A percentile compares a stretch with the other conserved stretches of the same genome.
Conservation (phyloP, 2,888 invertebrate genomes). For the Lapara coniferarum region DNA sequence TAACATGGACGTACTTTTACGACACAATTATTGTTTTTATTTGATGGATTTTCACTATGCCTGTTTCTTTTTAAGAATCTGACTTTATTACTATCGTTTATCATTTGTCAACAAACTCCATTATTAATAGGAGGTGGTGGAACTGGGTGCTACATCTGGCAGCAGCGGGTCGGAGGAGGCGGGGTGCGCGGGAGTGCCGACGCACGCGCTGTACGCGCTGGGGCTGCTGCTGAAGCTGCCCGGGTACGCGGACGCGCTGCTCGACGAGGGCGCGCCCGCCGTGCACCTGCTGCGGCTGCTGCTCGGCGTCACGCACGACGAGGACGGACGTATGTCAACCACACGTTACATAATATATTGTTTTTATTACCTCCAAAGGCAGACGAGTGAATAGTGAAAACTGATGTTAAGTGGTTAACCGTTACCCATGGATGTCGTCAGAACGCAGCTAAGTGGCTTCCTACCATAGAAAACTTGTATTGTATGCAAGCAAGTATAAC, state of each 20-base stretch:
- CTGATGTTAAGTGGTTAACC: too few species aligned
- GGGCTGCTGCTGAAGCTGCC: conserved; percentile 94
- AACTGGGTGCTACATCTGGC: conserved; percentile 66
- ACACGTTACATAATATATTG: neutral
- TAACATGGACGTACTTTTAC: too few species aligned
- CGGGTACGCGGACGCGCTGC: conserved; percentile 94
- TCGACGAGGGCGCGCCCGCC: conserved; percentile 92
- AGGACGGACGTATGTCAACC: conserved; percentile 89
- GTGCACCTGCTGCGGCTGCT: conserved; percentile 93
- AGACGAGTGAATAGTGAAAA: too few species aligned
- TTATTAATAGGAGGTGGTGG: conserved; percentile 64
- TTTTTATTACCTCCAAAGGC: neutral
- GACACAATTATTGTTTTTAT: too few species aligned
- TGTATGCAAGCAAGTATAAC: too few species aligned
- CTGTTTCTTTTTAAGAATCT: too few species aligned
- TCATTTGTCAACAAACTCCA: neutral
- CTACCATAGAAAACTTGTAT: too few species aligned
- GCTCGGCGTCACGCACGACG: conserved; percentile 95
- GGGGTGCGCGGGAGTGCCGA: conserved; percentile 86
- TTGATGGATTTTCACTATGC: too few species aligned
- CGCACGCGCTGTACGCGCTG: conserved; percentile 95
- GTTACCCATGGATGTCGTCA: too few species aligned
- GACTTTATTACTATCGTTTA: too few species aligned
- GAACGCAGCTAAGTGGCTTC: too few species aligned
- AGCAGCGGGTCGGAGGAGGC: conserved; percentile 64